phyloP scores from a whole-genome alignment of 2,888 invertebrate genomes.

The Caenorhabditis afra region DNA sequence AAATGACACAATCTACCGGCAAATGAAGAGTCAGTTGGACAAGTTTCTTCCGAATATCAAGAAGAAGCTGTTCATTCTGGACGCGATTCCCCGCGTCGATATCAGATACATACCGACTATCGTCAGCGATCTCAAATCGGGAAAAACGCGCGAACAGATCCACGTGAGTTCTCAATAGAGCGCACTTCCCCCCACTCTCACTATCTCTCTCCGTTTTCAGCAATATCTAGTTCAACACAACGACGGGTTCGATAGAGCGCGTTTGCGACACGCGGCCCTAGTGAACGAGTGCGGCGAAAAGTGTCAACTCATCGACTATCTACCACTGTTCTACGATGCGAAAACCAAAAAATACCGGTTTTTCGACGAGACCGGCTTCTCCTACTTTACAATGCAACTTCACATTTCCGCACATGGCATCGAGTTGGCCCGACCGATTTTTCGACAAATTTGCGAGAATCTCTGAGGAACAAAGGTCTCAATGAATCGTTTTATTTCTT shows the following conservation, averaged over 20 bases:
- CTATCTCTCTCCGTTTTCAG: too few species aligned
- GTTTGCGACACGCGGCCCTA: constrained; percentile 19
- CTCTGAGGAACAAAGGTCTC: not conserved
- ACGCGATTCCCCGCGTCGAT: constrained; percentile 31
- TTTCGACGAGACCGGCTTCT: constrained; percentile 37
- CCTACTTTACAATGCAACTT: constrained; percentile 12
- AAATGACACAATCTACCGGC: constrained; percentile 16
- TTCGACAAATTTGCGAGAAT: constrained; percentile 31
- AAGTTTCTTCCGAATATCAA: constrained; percentile 42
- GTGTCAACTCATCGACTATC: constrained; percentile 46
- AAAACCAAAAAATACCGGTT: constrained; percentile 13
- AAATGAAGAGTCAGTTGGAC: constrained; percentile 38
- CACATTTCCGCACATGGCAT: constrained; percentile 43
- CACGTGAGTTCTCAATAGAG: constrained; percentile 8
- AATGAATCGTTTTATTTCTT: too few species aligned
- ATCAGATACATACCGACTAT: constrained; percentile 5
- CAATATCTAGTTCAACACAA: constrained; percentile 1
- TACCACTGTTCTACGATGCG: constrained; percentile 9
- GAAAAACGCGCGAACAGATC: constrained; percentile 19
- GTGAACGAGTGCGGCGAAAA: constrained; percentile 34
- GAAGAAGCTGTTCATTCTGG: constrained; percentile 47
- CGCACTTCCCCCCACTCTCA: not conserved
- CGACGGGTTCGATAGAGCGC: constrained; percentile 36
- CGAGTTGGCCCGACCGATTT: constrained; percentile 22
- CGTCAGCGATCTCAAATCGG: constrained; percentile 25